Conservation (phyloP, 2,113 vertebrate genomes). For the Silurus meridionalis region DNA sequence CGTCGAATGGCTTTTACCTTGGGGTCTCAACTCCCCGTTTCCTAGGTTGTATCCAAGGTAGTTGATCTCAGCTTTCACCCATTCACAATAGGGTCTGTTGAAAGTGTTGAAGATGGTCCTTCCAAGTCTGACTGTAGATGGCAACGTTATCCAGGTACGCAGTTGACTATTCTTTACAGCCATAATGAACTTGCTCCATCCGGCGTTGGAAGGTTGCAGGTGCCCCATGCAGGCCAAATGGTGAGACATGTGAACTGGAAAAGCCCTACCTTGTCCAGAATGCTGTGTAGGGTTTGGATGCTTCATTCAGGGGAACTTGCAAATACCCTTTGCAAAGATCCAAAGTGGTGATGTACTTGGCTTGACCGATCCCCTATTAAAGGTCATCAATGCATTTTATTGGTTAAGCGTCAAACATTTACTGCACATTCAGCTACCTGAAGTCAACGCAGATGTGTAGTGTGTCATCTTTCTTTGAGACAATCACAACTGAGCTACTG, state of each 20-base stretch:
- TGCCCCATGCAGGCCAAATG: not conserved
- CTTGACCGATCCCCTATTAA: not conserved
- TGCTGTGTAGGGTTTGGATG: not conserved
- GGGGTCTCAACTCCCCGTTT: constrained; percentile 10
- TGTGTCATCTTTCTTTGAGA: not conserved
- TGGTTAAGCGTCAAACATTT: not conserved
- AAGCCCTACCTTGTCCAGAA: not conserved
- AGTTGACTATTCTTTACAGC: not conserved
- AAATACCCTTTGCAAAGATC: not conserved
- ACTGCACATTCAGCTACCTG: no score
- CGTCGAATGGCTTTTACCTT: not conserved
- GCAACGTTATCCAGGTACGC: not conserved
- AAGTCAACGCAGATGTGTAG: not conserved
- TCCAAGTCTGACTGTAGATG: not conserved
- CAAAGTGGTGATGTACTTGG: not conserved
- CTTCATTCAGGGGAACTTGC: not conserved
- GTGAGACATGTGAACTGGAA: not conserved
- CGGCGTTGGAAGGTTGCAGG: not conserved
- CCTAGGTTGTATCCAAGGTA: not conserved
- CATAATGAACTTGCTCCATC: not conserved
- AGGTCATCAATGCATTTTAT: not conserved
- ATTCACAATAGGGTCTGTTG: not conserved
- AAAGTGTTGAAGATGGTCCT: no score
- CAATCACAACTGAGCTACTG: constrained; percentile 33
- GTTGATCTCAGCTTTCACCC: not conserved